Conservation (phyloP, 1,140 invertebrate species). For the Eriocheir sinensis region DNA sequence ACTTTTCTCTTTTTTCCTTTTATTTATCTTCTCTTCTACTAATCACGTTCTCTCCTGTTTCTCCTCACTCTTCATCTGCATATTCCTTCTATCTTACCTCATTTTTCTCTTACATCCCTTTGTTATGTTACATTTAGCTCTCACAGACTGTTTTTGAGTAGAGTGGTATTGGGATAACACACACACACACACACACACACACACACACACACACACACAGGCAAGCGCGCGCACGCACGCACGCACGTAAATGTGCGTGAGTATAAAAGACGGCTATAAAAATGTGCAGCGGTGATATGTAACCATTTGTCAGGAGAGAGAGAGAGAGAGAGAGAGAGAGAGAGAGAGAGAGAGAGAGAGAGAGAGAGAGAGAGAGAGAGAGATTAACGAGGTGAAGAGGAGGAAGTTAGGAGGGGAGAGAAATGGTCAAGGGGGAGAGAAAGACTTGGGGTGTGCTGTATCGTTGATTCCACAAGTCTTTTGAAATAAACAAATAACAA, state of each 20-base stretch:
- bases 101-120: background rate
- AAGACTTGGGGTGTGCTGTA: too few relatives aligned
- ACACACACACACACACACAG: slow-evolving; percentile 26
- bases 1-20: background rate
- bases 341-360: background rate
- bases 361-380: background rate
- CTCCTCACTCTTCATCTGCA: too few relatives aligned
- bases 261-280: background rate
- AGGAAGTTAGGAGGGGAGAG: too few relatives aligned
- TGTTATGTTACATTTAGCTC: background rate
- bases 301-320: too few relatives aligned
- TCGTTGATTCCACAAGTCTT: too few relatives aligned
- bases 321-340: background rate
- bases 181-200: slow-evolving; percentile 23
- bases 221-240: slow-evolving; percentile 40
- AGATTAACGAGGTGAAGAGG: background rate
- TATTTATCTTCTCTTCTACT: background rate
- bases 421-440: too few relatives aligned
- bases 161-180: background rate
- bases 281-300: background rate
- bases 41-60: background rate
- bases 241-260: background rate
- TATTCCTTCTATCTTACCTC: too few relatives aligned
- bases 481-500: too few relatives aligned
- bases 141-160: too few relatives aligned